Base-by-base conservation (phyloP, 2,113 vertebrate genomes). In the Bubo bubo region DNA sequence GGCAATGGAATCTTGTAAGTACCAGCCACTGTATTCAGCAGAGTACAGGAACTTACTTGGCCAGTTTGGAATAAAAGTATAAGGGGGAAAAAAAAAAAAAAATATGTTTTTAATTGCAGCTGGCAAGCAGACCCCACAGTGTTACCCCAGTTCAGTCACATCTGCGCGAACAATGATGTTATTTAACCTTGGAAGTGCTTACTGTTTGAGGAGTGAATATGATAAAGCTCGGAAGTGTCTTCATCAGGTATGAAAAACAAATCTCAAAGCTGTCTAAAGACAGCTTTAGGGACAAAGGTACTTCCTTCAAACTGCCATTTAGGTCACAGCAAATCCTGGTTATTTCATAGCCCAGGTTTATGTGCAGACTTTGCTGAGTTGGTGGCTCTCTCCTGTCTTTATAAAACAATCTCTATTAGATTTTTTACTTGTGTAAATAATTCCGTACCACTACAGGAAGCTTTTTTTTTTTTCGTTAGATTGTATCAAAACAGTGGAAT, bases 191-290 rank as follows among this genome's bases (percentile, higher is more conserved):
- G 99, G 99, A 80, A 99, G 99, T 12, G 99, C 99, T 27, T 99
- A 99, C 97, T 99, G 99, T 79, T 95, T 99, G 95, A 98, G 99
- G 93, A 99, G 99, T 43, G 99, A 99, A 92, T 99, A 99, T 7
- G 99, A 99, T 90, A 99, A 99, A 97, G 99, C 99, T 71, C 99
- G 99, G 22, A 99, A 99, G 95, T 99, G 99, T 96, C 99, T 99
- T 59, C 99, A 99, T 95, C 99, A 99, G 99, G 99, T 99, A 92
- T 94, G 96, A 14, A 47, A 91, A 93, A 47, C 23, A 58, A 70
- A 88, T 7, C 62, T 93, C 34, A 26, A 47, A 47, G 45, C 45
- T 20, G 18, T 47, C 45, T 47, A 47, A 47, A 13, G 60, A 35
- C 22, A 34, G 55, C 59, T 77, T 67, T 15, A 32, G 30, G 82